Evolutionary conservation across 1,140 invertebrate genomes (phyloP).

Genomic region (Formica selysi): DNA sequence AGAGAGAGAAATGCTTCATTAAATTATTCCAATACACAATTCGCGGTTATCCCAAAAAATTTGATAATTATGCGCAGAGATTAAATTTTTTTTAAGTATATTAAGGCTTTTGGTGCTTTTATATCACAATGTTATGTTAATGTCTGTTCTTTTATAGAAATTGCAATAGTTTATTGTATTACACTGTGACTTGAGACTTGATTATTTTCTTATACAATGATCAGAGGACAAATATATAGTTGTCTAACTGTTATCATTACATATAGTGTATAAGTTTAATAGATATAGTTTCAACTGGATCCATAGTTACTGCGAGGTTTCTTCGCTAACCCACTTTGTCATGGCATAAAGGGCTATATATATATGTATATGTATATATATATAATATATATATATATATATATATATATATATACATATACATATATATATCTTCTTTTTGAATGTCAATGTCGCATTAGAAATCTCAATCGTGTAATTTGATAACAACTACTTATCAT

Average conservation of each 20-base stretch:
- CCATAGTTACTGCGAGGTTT: slow-evolving; percentile 4
- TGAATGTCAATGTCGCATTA: slow-evolving; percentile 35
- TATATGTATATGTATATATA: too few relatives aligned
- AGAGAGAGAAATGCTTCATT: slow-evolving; percentile 9
- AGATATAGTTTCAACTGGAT: slow-evolving; percentile 28
- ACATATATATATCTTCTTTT: background rate
- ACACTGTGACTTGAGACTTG: slow-evolving; percentile 30
- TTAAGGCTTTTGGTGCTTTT: slow-evolving; percentile 51
- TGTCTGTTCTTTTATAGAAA: slow-evolving; percentile 24
- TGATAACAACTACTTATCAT: slow-evolving; percentile 30
- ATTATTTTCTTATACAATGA: slow-evolving; percentile 24
- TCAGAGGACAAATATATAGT: background rate
- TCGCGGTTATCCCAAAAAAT: background rate
- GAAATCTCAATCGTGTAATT: slow-evolving; percentile 31
- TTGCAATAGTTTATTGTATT: slow-evolving; percentile 51
- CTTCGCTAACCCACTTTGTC: too few relatives aligned
- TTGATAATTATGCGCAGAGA: slow-evolving; percentile 10
- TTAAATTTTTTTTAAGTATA: slow-evolving; percentile 27
- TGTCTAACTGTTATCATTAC: slow-evolving; percentile 32
- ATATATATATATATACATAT: too few relatives aligned
- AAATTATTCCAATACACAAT: slow-evolving; percentile 18
- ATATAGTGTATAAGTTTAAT: slow-evolving; percentile 33
- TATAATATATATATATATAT: too few relatives aligned
- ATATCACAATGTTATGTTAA: slow-evolving; percentile 49
- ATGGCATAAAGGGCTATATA: background rate